These are phyloP conservation scores for Perca flavescens DNA, from an alignment of 2,113 vertebrate species.

Conservation along the genomic window DNA sequence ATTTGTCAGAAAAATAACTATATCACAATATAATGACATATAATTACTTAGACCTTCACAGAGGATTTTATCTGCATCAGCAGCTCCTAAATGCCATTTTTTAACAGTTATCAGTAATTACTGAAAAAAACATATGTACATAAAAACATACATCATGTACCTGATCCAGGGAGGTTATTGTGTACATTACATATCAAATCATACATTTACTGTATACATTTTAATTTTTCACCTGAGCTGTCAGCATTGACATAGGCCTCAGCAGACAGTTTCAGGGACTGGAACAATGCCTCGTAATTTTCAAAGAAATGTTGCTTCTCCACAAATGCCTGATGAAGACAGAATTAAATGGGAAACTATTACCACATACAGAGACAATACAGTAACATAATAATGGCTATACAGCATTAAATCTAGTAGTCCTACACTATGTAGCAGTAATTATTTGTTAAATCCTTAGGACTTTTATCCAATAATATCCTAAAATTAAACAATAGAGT, in stretches of 20 bases:
- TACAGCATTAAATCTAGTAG: neutral
- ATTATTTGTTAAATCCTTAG: neutral
- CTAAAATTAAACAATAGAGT: neutral
- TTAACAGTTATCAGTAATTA: neutral
- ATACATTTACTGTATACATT: neutral
- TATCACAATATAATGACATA: neutral
- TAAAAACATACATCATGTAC: neutral
- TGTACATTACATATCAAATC: neutral
- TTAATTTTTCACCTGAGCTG: conserved; percentile 87
- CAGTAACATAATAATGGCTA: neutral
- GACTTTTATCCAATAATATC: neutral
- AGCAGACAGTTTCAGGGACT: conserved; percentile 89
- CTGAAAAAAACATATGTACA: neutral
- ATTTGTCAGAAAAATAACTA: neutral
- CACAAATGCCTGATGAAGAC: conserved; percentile 88
- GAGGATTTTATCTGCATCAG: neutral
- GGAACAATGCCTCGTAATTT: conserved; percentile 91
- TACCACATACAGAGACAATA: neutral
- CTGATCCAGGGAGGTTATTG: neutral
- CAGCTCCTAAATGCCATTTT: too few relatives aligned
- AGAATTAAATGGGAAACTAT: conserved; percentile 17
- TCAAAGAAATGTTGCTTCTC: conserved; percentile 94
- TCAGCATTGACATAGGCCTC: conserved; percentile 90
- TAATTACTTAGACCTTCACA: neutral
- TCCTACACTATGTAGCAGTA: neutral